Evolutionary conservation across 1,140 invertebrate genomes (phyloP).

Genomic region (Harlomillsia oculata): DNA sequence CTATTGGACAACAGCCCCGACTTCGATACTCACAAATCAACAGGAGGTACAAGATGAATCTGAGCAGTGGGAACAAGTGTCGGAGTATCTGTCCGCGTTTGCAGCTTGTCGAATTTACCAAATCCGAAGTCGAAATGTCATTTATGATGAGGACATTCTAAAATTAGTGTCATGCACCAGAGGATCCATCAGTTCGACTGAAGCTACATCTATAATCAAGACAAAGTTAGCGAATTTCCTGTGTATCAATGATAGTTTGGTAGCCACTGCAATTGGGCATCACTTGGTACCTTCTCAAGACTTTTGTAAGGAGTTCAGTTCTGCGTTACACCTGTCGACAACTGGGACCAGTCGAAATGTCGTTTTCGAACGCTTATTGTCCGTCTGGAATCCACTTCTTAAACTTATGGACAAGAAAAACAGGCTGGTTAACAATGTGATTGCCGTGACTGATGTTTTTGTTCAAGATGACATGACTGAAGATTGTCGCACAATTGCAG

Average conservation of each 20-base stretch:
- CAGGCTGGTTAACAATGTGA: constrained; percentile 3
- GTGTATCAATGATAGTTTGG: not conserved
- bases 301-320: constrained; percentile 13
- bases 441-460: constrained; percentile 11
- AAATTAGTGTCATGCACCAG: not conserved
- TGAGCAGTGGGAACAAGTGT: not conserved
- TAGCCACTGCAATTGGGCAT: constrained; percentile 6
- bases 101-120: constrained; percentile 24
- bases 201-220: constrained; percentile 3
- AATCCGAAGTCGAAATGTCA: constrained; percentile 4
- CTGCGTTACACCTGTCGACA: constrained; percentile 6
- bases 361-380: not conserved
- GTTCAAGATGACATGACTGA: not conserved
- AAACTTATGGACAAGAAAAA: constrained; percentile 16
- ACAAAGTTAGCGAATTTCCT: not conserved
- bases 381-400: constrained; percentile 14
- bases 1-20: constrained; percentile 19
- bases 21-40: not conserved
- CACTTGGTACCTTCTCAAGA: constrained; percentile 17
- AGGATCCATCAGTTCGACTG: constrained; percentile 1
- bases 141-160: constrained; percentile 22
- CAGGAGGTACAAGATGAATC: not conserved
- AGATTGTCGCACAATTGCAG: not conserved
- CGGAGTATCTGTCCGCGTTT: constrained; percentile 6
- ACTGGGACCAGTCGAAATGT: not conserved